Conservation (phyloP, 37 sponge, comb jelly and placozoan genomes). For the Halichondria panicea region DNA sequence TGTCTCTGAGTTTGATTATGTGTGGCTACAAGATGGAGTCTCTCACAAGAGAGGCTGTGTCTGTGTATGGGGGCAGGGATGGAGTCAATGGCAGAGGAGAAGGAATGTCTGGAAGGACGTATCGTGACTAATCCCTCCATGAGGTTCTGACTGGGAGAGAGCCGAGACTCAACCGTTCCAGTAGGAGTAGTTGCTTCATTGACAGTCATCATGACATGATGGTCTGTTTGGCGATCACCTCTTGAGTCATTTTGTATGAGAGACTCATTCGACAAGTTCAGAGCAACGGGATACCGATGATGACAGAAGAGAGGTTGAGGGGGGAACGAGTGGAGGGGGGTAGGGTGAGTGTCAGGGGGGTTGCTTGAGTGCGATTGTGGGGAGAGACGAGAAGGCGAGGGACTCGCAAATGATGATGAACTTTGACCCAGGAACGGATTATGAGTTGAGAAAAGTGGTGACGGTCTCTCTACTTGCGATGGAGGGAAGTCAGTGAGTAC, state of each 20-base stretch:
- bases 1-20: constrained; percentile 12
- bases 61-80: not conserved
- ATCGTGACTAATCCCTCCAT: constrained; percentile 5
- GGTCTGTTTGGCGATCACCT: not conserved
- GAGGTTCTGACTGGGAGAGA: not conserved
- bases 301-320: not conserved
- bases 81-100: not conserved
- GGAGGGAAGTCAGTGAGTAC: constrained; percentile 4
- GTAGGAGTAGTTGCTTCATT: not conserved
- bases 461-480: not conserved
- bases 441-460: not conserved
- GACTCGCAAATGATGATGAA: not conserved
- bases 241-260: not conserved
- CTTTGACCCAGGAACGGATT: not conserved
- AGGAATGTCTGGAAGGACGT: not conserved
- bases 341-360: not conserved
- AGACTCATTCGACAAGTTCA: constrained; percentile 10
- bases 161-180: not conserved
- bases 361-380: not conserved
- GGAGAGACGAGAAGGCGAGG: not conserved
- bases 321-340: not conserved
- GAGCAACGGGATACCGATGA: constrained; percentile 11
- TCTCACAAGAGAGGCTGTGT: not conserved
- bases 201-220: not conserved
- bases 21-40: not conserved